Evolutionary conservation across 2,888 invertebrate species (phyloP), one percentile per base, ranked within the genome.

Genomic region (Tetramorium bicarinatum): DNA sequence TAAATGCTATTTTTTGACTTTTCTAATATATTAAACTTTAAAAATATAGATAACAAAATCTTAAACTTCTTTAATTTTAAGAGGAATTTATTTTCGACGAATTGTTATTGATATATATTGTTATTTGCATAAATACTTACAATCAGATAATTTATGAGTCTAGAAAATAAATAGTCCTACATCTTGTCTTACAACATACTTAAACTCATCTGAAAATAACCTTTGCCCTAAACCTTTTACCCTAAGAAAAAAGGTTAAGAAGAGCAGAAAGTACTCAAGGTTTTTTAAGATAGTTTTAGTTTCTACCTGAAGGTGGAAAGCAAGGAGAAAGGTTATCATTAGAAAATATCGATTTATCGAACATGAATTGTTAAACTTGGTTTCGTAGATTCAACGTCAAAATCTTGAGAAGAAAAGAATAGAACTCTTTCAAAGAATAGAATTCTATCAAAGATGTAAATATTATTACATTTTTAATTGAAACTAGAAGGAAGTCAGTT

Each of bases 321-420:
- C 9, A 34, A 34, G 29, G 29, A 34, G 29, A 34, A 34, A 15
- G 41, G 25, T 29, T 75, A 21, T 34, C 3, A 21, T 34, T 47
- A 21, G 44, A 75, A 13, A 25, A 44, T 25, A 72, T 75, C 3
- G 62, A 62, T 74, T 74, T 74, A 59, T 74, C n/a, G 29, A 44
- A 61, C 13, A 61, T 29, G 25, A 44, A 29, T 61, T 74, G 13
- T 61, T 29, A 47, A 74, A 61, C 29, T 47, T 47, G 18, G 49
- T 49, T 11, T 47, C 29, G 25, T 34, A 8, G 44, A 44, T 29
- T 44, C 15, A 59, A 29, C 41, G 18, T 72, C 56, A 13, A 61
- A 25, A n/a, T 44, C 9, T 47, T 29, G 13, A 0, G 0, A 4
- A 29, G 21, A n/a, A 72, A 44, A 34, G 54, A 38, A 74, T 18